Evolutionary conservation across 2,113 vertebrate genomes (phyloP), one percentile per base, ranked within the genome.

Genomic region (Aptenodytes patagonicus): DNA sequence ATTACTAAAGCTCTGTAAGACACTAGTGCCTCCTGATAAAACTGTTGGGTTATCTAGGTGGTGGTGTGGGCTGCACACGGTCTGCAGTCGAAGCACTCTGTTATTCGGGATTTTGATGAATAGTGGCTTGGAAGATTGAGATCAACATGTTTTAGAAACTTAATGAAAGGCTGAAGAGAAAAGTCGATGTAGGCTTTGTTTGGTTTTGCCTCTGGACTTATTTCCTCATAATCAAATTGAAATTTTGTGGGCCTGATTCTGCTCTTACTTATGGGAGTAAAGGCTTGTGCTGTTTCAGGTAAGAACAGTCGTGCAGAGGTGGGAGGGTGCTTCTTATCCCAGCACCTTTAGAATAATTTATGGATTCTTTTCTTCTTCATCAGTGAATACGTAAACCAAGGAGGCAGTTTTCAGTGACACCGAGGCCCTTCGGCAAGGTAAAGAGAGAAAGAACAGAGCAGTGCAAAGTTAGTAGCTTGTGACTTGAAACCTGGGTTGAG

Each of bases 401-500:
- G 79, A 95, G 95, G 70, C 70, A 83, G 70, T 22, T 79, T 73
- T 83, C 79, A 81, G 55, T 90, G 72, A 81, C 62, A 58, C 36
- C 0, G 28, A 71, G 46, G 71, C 14, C 71, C 46, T 90, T 65
- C 1, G 5, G 44, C 55, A 25, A 58, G 51, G 55, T 4, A 68
- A 58, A 71, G 64, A 54, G 70, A 77, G 83, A 62, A 85, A 88
- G 75, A 93, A 73, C 71, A 86, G 76, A 80, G 32, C 72, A 62
- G 26, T 34, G 42, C 44, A 16, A 87, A 95, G 84, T 89, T 9
- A 1, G 61, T 64, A 61, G 78, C 57, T 90, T 79, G 66, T 72
- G 91, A 93, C 84, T 72, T 84, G 91, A 93, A 89, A 91, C 95
- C 91, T 57, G 81, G 70, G 28, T 65, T 96, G 40, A 10, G 66